Evolutionary conservation across 2,888 invertebrate genomes (phyloP).

Genomic region (Bombyx huttoni): DNA sequence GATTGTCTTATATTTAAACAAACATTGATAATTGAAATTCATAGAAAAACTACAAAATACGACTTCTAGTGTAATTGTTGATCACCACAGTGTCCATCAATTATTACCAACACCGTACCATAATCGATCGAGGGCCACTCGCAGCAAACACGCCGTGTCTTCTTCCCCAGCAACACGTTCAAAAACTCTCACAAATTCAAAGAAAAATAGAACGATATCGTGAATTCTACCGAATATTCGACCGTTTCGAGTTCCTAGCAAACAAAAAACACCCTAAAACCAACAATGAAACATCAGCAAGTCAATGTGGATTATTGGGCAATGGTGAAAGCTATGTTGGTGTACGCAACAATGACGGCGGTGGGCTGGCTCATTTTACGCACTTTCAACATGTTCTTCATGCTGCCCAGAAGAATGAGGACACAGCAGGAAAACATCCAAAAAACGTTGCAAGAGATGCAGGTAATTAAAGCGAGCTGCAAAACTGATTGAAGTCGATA

Average conservation of each 20-base stretch:
- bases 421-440: constrained; percentile 67
- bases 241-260: too few species aligned
- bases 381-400: constrained; percentile 76
- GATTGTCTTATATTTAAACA: too few species aligned
- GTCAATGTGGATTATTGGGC: constrained; percentile 77
- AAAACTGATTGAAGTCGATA: neutral
- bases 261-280: too few species aligned
- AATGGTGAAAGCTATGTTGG: constrained; percentile 75
- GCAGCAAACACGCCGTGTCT: constrained; percentile 17
- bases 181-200: neutral
- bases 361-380: constrained; percentile 77
- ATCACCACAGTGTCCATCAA: constrained; percentile 39
- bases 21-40: too few species aligned
- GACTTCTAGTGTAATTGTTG: constrained; percentile 13
- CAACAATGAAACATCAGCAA: constrained; percentile 76
- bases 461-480: constrained; percentile 22
- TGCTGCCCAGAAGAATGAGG: constrained; percentile 74
- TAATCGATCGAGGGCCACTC: constrained; percentile 50
- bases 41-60: neutral
- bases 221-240: too few species aligned
- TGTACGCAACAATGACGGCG: constrained; percentile 74
- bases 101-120: constrained; percentile 40
- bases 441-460: constrained; percentile 62
- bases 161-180: neutral
- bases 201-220: too few species aligned